These are phyloP conservation scores for Burhinus bistriatus DNA, from an alignment of 2,113 vertebrate species.

Conservation along the genomic window DNA sequence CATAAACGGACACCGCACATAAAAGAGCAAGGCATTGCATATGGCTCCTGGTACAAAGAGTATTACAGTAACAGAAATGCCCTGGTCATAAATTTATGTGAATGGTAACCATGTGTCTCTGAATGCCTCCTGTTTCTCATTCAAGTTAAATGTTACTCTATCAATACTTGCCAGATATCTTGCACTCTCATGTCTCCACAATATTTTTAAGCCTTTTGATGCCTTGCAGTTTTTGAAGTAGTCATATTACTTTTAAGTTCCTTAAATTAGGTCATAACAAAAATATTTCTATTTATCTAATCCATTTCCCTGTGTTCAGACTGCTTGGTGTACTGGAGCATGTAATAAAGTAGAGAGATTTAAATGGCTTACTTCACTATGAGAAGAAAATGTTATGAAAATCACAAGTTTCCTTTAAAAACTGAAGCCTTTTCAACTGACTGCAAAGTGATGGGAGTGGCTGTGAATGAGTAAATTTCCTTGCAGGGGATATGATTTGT, in stretches of 20 bases:
- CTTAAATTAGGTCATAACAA: conserved; percentile 61
- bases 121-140: conserved; percentile 62
- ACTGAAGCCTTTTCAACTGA: background rate
- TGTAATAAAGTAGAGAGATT: conserved; percentile 27
- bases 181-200: conserved; percentile 30
- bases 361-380: background rate
- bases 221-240: conserved; percentile 46
- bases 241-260: background rate
- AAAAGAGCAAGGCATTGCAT: background rate
- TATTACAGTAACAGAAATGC: conserved; percentile 47
- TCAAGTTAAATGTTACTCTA: background rate
- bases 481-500: conserved; percentile 2
- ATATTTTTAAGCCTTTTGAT: conserved; percentile 51
- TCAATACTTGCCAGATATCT: conserved; percentile 49
- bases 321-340: background rate
- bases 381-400: conserved; percentile 10
- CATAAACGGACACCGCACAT: background rate
- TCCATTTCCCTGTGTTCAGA: conserved; percentile 18
- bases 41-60: conserved; percentile 27
- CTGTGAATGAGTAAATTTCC: background rate
- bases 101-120: conserved; percentile 63
- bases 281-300: conserved; percentile 63
- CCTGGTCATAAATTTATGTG: conserved; percentile 43
- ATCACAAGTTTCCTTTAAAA: conserved; percentile 30
- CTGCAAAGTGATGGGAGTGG: background rate